Conservation (phyloP, 2,888 invertebrate species). For the Sepioteuthis lessoniana region DNA sequence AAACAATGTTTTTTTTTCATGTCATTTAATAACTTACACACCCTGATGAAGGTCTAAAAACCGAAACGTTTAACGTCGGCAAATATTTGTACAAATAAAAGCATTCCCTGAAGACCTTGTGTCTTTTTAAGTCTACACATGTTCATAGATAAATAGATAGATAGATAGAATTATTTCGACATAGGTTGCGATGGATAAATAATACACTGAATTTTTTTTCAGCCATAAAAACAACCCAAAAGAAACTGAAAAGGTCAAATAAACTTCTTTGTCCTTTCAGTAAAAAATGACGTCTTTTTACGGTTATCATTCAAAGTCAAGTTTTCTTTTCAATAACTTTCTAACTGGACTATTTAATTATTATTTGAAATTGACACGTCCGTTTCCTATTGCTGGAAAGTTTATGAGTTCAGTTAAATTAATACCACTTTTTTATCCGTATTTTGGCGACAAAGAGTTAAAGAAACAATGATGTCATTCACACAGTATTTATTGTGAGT, state of each 20-base stretch:
- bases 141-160: too few relatives aligned
- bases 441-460: not conserved
- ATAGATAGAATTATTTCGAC: too few relatives aligned
- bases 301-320: not conserved
- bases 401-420: not conserved
- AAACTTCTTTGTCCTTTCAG: not conserved
- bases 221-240: not conserved
- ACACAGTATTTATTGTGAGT: not conserved
- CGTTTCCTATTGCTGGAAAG: not conserved
- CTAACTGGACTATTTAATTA: not conserved
- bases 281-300: not conserved
- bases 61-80: too few relatives aligned
- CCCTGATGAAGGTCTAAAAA: too few relatives aligned
- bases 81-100: too few relatives aligned
- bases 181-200: too few relatives aligned
- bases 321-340: not conserved
- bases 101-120: too few relatives aligned
- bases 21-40: too few relatives aligned
- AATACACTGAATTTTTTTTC: too few relatives aligned
- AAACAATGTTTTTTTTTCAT: too few relatives aligned
- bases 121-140: too few relatives aligned
- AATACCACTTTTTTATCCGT: not conserved
- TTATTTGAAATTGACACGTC: not conserved
- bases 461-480: not conserved
- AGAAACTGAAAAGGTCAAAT: not conserved